Base-by-base conservation (phyloP, 2,888 invertebrate species). In the Dolichopus griseipennis region DNA sequence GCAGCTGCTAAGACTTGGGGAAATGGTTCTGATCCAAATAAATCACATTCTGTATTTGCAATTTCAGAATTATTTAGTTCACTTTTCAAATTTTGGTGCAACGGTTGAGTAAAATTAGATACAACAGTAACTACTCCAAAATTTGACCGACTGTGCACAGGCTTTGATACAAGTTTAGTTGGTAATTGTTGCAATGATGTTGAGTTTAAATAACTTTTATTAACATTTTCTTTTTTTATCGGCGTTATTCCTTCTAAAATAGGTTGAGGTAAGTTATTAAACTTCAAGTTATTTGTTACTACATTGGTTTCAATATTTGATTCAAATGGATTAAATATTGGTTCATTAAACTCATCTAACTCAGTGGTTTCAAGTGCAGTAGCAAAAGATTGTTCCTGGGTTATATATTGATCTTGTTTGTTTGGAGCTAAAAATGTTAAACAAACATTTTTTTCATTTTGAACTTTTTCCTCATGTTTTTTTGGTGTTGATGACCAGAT, bases 401-500 rank as follows among this genome's bases (percentile, higher is more conserved):
- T 64, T 43, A 73, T 72, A 66, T 75, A 73, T 52, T 52, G 52
- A 6, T 52, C 12, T 18, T 52, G 52, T 18, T 2, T 6, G 15
- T 52, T 52, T 21, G 69, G 75, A 34, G 74, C 73, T 68, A 76
- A 74, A 65, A 75, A 72, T 7, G 73, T 41, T 61, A 70, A 72
- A 64, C 71, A 70, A 66, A 70, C 69, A 61, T 71, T 70, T 18
- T 74, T 72, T 52, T 70, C 71, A 10, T 9, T 64, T 43, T 69
- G 65, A 1, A 65, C 70, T 15, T 68, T 64, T 15, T 67, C 65
- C 0, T n/a, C 20, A n/a, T 65, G 34, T 67, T 72, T 72, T 37
- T 78, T 75, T 3, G 81, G 82, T 6, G 81, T 81, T 1, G 81
- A 81, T 8, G 80, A 79, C 79, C 81, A 81, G 68, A 81, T 76